Base-by-base conservation (phyloP, 1,140 invertebrate species). In the Psix sp. region DNA sequence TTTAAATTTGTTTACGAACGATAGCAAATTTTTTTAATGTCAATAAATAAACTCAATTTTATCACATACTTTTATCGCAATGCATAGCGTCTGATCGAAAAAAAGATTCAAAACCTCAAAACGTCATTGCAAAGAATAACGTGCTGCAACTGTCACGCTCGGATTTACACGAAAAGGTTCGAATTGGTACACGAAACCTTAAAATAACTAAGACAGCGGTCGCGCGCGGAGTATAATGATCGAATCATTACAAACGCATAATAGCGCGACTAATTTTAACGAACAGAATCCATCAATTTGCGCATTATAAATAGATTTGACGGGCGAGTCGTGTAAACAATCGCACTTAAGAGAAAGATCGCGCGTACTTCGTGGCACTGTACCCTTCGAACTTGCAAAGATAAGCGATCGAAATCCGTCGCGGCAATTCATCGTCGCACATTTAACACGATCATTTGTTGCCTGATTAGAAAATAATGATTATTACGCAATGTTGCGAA, bases 301-400 rank as follows among this genome's bases (percentile, higher is more conserved):
- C 33, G 31, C 36, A 38, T 56, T 56, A 66, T 48, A 66, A 66
- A 66, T 66, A 54, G 59, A 43, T 36, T 51, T 45, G 49, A 65
- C 48, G 39, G 31, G 4, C 52, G 39, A 35, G 31, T 38, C 6
- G 26, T 31, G 26, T 60, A 48, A 48, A 56, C 51, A 56, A 33
- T 16, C 26, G 26, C 26, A 3, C 26, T n/a, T 29, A 2, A 7
- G 26, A 29, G n/a, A 29, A 29, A 7, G 26, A 29, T 29, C 26
- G 26, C 26, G 7, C 7, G 26, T 3, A n/a, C n/a, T n/a, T n/a
- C n/a, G n/a, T n/a, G n/a, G n/a, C 38, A 33, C 24, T 38, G 39
- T 35, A 2, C 18, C 13, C 18, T 13, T 51, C 18, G 20, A 38
- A 33, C 26, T 15, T n/a, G n/a, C n/a, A n/a, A n/a, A n/a, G n/a